Conservation (phyloP, 2,888 invertebrate species). For the Pimpla rufipes region DNA sequence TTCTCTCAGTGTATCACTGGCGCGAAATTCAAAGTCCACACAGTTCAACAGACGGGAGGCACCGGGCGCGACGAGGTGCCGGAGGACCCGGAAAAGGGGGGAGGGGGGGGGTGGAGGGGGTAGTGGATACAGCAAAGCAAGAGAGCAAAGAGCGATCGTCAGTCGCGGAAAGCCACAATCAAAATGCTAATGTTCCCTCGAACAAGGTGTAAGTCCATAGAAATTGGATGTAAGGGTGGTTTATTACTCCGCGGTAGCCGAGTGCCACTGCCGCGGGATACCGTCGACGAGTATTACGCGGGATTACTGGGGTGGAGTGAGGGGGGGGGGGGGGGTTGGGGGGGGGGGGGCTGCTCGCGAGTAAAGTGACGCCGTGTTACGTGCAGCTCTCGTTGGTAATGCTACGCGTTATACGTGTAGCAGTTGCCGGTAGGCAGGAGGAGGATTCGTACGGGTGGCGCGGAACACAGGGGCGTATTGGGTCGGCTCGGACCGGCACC, state of each 20-base stretch:
- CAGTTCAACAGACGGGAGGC: not conserved
- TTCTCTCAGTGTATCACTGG: too few relatives aligned
- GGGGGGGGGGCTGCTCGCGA: conserved; percentile 39
- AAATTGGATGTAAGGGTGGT: conserved; percentile 83
- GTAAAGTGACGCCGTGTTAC: conserved; percentile 61
- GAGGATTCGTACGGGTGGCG: conserved; percentile 6
- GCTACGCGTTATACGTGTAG: not conserved
- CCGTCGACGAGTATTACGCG: conserved; percentile 82
- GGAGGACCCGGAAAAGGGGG: too few relatives aligned
- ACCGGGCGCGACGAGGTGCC: too few relatives aligned
- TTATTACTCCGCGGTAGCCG: conserved; percentile 77
- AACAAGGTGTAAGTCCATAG: conserved; percentile 83
- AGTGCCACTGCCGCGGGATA: conserved; percentile 58
- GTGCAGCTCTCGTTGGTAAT: conserved; percentile 36
- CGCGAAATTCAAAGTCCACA: not conserved
- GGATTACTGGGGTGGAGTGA: conserved; percentile 78
- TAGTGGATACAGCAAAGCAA: not conserved
- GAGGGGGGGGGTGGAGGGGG: not conserved
- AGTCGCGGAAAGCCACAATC: conserved; percentile 79
- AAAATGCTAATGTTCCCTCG: conserved; percentile 82
- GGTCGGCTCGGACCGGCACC: conserved; percentile 75
- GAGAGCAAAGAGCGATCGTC: conserved; percentile 49
- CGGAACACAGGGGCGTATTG: conserved; percentile 74
- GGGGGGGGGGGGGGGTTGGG: conserved; percentile 20
- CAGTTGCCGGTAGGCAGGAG: conserved; percentile 21